These are phyloP conservation scores for Deilephila porcellus DNA, from an alignment of 2,888 invertebrate species.

Conservation along the genomic window DNA sequence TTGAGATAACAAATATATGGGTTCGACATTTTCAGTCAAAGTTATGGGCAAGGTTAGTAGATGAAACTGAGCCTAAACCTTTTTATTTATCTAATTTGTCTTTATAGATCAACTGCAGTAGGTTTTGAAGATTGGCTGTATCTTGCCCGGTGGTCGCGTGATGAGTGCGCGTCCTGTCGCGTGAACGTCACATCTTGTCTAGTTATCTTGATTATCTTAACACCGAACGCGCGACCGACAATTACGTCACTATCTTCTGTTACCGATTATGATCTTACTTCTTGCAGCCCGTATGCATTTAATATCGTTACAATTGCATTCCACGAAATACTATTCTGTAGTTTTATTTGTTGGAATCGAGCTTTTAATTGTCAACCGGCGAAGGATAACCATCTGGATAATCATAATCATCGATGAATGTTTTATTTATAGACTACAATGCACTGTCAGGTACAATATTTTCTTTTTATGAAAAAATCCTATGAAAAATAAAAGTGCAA, in stretches of 20 bases:
- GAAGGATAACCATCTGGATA: too few species aligned
- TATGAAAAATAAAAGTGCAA: too few species aligned
- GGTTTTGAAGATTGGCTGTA: not conserved
- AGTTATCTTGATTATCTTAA: slow-evolving; percentile 58
- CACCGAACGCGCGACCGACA: slow-evolving; percentile 42
- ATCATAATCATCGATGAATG: too few species aligned
- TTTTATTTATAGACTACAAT: too few species aligned
- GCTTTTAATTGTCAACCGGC: too few species aligned
- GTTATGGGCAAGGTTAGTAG: too few species aligned
- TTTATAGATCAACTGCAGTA: not conserved
- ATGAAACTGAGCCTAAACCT: too few species aligned
- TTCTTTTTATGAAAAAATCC: too few species aligned
- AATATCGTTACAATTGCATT: not conserved
- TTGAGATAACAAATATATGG: too few species aligned
- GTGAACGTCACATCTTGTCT: slow-evolving; percentile 36
- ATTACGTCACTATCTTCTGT: slow-evolving; percentile 17
- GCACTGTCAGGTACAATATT: too few species aligned
- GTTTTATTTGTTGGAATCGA: not conserved
- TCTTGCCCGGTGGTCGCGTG: slow-evolving; percentile 13
- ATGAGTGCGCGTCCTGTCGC: slow-evolving; percentile 30
- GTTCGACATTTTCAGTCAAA: too few species aligned
- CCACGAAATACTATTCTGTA: not conserved
- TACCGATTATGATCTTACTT: not conserved
- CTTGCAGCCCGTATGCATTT: not conserved
- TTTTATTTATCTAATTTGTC: not conserved